Evolutionary conservation across 2,888 invertebrate species (phyloP).

Genomic region (Zhuqinia jingwanae): DNA sequence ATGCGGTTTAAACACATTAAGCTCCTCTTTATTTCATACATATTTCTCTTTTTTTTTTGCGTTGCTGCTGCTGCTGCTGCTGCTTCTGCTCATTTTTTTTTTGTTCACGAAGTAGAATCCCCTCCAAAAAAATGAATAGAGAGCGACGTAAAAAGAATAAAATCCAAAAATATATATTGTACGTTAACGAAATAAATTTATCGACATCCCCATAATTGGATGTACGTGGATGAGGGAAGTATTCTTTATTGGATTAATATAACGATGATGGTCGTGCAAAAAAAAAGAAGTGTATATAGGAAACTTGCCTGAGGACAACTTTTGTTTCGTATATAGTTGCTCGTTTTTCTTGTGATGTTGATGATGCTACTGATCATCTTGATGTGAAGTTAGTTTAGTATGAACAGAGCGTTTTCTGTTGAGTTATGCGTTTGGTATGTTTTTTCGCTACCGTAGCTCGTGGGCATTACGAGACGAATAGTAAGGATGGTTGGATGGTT

Average conservation of each 20-base stretch:
- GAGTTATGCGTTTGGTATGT: slow-evolving; percentile 22
- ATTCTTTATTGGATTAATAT: slow-evolving; percentile 71
- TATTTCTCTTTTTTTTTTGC: too few relatives aligned
- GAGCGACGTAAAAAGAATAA: too few relatives aligned
- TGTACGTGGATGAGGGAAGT: slow-evolving; percentile 63
- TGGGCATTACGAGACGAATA: slow-evolving; percentile 64
- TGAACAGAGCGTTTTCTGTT: not conserved
- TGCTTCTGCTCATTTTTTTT: too few relatives aligned
- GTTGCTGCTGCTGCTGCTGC: too few relatives aligned
- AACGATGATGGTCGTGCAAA: slow-evolving; percentile 34
- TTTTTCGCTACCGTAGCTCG: slow-evolving; percentile 7
- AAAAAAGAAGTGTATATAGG: slow-evolving; percentile 3
- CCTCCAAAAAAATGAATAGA: too few relatives aligned
- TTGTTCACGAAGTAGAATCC: too few relatives aligned
- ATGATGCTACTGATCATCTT: slow-evolving; percentile 38
- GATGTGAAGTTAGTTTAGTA: not conserved
- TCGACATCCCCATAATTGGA: slow-evolving; percentile 71
- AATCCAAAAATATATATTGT: not conserved
- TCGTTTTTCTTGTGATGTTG: not conserved
- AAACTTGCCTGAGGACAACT: not conserved
- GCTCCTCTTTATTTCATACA: too few relatives aligned
- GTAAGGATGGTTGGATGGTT: slow-evolving; percentile 36
- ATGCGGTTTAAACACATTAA: too few relatives aligned
- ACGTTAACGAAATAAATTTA: slow-evolving; percentile 60
- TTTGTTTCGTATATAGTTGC: not conserved